Percentiles rank a stretch among this genome's conserved stretches.
These are phyloP conservation scores for Abramis brama DNA, from an alignment of 2,113 vertebrate genomes.

Conservation along the genomic window DNA sequence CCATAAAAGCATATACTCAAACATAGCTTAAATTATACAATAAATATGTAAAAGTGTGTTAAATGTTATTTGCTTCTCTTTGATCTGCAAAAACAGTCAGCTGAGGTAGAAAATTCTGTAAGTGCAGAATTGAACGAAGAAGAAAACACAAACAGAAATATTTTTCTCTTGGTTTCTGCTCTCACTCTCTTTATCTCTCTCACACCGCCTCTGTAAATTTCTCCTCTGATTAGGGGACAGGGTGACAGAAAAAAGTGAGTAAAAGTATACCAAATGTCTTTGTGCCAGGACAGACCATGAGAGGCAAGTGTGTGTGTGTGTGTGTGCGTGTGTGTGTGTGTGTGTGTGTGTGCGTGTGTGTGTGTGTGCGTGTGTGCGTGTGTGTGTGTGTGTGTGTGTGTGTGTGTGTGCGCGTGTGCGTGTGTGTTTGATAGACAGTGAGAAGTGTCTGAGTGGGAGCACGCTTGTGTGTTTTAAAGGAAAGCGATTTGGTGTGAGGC, in stretches of 20 bases:
- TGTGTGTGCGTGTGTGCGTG: too few relatives aligned
- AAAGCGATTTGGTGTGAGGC: constrained; percentile 76
- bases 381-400: too few relatives aligned
- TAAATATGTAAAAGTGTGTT: constrained; percentile 21
- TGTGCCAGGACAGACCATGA: not conserved
- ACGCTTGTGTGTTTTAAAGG: constrained; percentile 77
- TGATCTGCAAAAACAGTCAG: constrained; percentile 25
- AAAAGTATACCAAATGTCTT: constrained; percentile 21
- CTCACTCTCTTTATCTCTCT: not conserved
- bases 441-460: constrained; percentile 30
- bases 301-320: not conserved
- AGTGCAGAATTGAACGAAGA: not conserved
- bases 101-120: not conserved
- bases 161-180: not conserved
- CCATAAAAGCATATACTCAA: not conserved
- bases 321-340: too few relatives aligned
- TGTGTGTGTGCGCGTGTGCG: too few relatives aligned
- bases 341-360: too few relatives aligned
- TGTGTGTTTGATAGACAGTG: not conserved
- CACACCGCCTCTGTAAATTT: not conserved
- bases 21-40: not conserved
- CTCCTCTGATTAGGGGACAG: not conserved
- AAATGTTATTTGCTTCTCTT: not conserved
- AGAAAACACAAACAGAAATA: not conserved
- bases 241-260: not conserved